These are phyloP conservation scores for Melanotaenia pygmaea DNA, from an alignment of 2,797 vertebrate genomes.

Conservation along the genomic window DNA sequence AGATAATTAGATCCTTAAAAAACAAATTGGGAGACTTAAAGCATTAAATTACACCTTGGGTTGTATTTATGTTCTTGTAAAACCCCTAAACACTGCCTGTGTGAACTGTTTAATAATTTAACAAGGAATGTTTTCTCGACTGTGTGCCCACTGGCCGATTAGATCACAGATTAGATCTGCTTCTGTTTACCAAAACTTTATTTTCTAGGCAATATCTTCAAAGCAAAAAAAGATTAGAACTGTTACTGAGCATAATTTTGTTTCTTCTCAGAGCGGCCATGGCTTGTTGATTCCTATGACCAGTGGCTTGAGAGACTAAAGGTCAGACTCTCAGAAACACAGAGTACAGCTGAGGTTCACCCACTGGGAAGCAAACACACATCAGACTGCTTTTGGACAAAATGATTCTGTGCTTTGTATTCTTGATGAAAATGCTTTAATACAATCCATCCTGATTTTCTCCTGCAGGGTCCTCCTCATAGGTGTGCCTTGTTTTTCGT, in stretches of 20 bases:
- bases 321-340: conserved; percentile 75
- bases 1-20: neutral
- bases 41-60: neutral
- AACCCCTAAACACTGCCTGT: neutral
- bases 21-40: neutral
- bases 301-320: conserved; percentile 92
- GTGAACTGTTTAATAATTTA: neutral
- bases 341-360: neutral
- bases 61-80: neutral
- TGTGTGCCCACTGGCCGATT: neutral
- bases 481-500: conserved; percentile 99
- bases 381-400: neutral
- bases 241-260: neutral
- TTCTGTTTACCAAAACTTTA: no score
- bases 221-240: neutral
- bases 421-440: conserved; percentile 47
- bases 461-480: conserved; percentile 98
- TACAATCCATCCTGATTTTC: conserved; percentile 80
- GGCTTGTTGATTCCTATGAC: conserved; percentile 92
- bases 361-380: neutral
- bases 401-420: conserved; percentile 23
- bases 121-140: neutral
- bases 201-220: neutral
- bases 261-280: conserved; percentile 87
- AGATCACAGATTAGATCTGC: no score